Evolutionary conservation across 2,888 invertebrate genomes (phyloP), one percentile per base, ranked within the genome.

Genomic region (Mimachlamys varia): DNA sequence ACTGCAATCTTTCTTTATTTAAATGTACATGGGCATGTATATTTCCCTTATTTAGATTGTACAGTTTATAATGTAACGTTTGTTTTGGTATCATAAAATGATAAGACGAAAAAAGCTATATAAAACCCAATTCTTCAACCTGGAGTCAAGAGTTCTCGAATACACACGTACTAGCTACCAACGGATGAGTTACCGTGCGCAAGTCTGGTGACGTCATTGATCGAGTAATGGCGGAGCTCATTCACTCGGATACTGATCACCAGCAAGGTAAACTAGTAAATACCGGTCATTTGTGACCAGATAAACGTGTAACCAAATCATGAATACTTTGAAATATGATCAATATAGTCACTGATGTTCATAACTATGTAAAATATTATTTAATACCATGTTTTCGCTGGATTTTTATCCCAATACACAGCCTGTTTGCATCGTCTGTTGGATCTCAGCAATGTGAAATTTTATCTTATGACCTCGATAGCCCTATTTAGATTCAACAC

Each of bases 141-240:
- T 19, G 27, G 62, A 76, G 62, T 76, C 62, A 76, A 76, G 27
- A 33, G 58, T 58, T 58, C 58, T 58, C 58, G 58, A 33, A 27
- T 76, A 76, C 76, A 76, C 76, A 27, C 27, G 44, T 44, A 44
- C 76, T n/a, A n/a, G n/a, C n/a, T 76, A 33, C 76, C 76, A 76
- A 33, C 76, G 76, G 76, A 76, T 76, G 76, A 76, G 76, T 76
- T 76, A 76, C 76, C 76, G 76, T 89, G 90, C 88, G 88, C 90
- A 90, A 89, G 90, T 87, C n/a, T 89, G 88, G 89, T 92, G 92
- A 92, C 92, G 92, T 92, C 92, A 92, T 89, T 44, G 50, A 90
- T 87, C 90, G 90, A 91, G 91, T 76, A 92, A 92, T 92, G 92
- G 92, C 92, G 92, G 92, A 92, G 92, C 89, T 92, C 90, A 89